Conservation (phyloP, 1,140 invertebrate species). For the Drosophila erecta region DNA sequence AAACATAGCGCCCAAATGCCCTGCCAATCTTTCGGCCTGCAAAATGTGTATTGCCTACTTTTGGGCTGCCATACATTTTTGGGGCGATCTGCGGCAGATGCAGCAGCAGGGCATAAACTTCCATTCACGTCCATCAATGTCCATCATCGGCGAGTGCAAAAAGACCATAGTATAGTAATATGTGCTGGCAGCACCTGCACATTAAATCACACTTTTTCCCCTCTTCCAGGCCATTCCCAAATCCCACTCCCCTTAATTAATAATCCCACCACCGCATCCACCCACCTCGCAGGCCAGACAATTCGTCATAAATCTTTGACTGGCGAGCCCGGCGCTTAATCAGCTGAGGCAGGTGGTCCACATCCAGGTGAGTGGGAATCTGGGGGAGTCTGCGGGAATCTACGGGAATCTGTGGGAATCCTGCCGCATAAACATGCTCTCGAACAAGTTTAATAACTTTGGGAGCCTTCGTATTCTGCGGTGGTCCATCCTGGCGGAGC, state of each 20-base stretch:
- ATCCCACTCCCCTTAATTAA: conserved; percentile 24
- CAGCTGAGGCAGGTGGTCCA: conserved; percentile 12
- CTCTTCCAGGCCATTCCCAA: background rate
- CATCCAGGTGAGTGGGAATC: conserved; percentile 1
- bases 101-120: conserved; percentile 27
- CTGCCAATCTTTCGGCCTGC: too few relatives aligned
- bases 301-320: conserved; percentile 50
- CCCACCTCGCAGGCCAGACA: conserved; percentile 5
- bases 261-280: conserved; percentile 1
- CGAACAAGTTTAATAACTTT: conserved; percentile 63
- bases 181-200: conserved; percentile 48
- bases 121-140: conserved; percentile 54
- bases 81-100: conserved; percentile 23
- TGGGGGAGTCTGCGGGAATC: too few relatives aligned
- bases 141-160: conserved; percentile 33
- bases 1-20: too few relatives aligned
- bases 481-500: conserved; percentile 19
- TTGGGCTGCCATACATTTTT: conserved; percentile 8
- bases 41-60: conserved; percentile 3
- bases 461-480: conserved; percentile 19
- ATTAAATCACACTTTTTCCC: conserved; percentile 44
- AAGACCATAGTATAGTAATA: conserved; percentile 26
- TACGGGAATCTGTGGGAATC: background rate
- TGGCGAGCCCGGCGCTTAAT: conserved; percentile 13
- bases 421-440: conserved; percentile 42